Evolutionary conservation across 2,113 vertebrate species (phyloP).

Genomic region (Ramphastos sulfuratus): DNA sequence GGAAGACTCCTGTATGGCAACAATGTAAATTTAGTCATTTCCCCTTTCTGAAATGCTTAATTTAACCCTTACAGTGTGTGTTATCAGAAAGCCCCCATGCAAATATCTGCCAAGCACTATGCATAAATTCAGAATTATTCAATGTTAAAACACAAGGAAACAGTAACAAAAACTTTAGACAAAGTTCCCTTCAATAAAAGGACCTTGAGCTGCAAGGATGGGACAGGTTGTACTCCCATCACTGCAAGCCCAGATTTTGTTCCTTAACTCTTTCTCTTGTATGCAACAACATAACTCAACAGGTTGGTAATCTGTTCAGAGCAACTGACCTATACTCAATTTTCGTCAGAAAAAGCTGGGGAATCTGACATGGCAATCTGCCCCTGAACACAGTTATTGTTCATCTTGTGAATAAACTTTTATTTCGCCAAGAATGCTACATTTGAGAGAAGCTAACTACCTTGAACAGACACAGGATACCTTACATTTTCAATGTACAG

Average conservation of each 20-base stretch:
- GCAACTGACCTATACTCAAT: accelerated
- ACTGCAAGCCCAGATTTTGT: not conserved
- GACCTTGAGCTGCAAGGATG: too few species aligned
- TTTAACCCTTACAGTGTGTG: not conserved
- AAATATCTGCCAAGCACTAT: not conserved
- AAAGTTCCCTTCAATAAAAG: not conserved
- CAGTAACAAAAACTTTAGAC: not conserved
- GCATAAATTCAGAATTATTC: not conserved
- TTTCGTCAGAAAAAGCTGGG: not conserved
- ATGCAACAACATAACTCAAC: accelerated
- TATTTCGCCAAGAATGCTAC: not conserved
- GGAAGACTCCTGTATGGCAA: not conserved
- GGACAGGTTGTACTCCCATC: accelerated
- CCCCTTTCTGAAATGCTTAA: not conserved
- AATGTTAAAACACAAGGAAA: not conserved
- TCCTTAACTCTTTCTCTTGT: not conserved
- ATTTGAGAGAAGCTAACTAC: not conserved
- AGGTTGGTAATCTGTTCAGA: not conserved
- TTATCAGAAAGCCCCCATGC: not conserved
- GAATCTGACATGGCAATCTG: not conserved
- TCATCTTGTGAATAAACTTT: not conserved
- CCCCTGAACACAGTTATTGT: not conserved
- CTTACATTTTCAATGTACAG: not conserved
- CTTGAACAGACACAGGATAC: not conserved
- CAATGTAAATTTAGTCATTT: not conserved